Percentiles rank a stretch among this genome's conserved stretches.
phyloP scores from a whole-genome alignment of 53 echinoderm and acorn worm genomes.

The Holothuria leucospilota region DNA sequence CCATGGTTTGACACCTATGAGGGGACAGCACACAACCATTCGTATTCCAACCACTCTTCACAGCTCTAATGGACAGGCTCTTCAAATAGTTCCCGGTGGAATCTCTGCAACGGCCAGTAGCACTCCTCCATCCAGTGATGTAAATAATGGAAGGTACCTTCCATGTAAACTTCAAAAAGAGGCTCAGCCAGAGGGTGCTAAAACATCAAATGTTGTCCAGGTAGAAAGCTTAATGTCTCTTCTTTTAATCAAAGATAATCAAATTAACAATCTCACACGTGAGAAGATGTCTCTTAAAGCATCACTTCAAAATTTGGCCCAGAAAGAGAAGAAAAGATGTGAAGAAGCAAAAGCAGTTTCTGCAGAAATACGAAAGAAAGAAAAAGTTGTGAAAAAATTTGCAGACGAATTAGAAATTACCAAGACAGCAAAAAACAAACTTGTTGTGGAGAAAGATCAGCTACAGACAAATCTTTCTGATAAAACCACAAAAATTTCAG shows the following conservation, averaged over 20 bases:
- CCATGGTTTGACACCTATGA: too few relatives aligned
- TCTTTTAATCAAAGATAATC: conserved; percentile 22
- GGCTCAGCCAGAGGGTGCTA: not conserved
- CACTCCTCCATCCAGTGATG: too few relatives aligned
- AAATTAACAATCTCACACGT: not conserved
- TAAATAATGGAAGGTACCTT: too few relatives aligned
- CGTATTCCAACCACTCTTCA: too few relatives aligned
- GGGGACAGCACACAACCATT: too few relatives aligned
- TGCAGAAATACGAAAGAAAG: not conserved
- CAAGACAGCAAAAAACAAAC: not conserved
- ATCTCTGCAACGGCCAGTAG: too few relatives aligned
- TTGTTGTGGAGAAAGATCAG: not conserved
- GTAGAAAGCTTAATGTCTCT: conserved; percentile 25
- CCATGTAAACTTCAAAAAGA: not conserved
- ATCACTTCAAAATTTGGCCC: not conserved
- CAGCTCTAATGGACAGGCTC: too few relatives aligned
- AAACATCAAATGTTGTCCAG: not conserved
- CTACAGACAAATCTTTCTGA: not conserved
- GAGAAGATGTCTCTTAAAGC: not conserved
- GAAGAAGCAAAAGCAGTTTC: not conserved
- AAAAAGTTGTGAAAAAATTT: not conserved
- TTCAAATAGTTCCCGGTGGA: too few relatives aligned
- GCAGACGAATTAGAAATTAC: not conserved
- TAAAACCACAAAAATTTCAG: not conserved
- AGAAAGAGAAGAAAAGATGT: conserved; percentile 3